These are phyloP conservation scores for Percina caprodes DNA, from an alignment of 2,113 vertebrate genomes.

Conservation along the genomic window DNA sequence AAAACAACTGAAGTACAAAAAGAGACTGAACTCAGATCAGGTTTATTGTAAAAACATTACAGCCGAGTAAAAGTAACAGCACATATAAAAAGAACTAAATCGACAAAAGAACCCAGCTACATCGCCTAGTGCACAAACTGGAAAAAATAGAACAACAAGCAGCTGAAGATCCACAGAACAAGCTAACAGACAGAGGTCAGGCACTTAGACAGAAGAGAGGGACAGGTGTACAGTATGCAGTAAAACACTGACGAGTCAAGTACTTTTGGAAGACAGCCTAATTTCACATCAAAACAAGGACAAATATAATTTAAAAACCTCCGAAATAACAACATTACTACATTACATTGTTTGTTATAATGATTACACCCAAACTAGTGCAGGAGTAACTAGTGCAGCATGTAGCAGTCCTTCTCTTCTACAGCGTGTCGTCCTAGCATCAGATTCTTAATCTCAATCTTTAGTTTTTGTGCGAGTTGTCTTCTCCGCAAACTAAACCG, in stretches of 20 bases:
- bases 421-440: neutral
- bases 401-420: slow-evolving; percentile 16
- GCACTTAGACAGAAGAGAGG: slow-evolving; percentile 72
- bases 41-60: slow-evolving; percentile 82
- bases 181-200: slow-evolving; percentile 57
- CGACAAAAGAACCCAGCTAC: slow-evolving; percentile 49
- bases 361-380: slow-evolving; percentile 45
- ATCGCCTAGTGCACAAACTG: slow-evolving; percentile 41
- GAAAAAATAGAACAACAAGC: slow-evolving; percentile 29
- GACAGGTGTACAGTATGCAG: neutral
- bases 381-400: slow-evolving; percentile 32
- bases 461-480: slow-evolving; percentile 5
- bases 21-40: slow-evolving; percentile 28
- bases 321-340: slow-evolving; percentile 33
- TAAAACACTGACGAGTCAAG: slow-evolving; percentile 15
- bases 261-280: slow-evolving; percentile 57
- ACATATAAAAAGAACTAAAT: slow-evolving; percentile 47
- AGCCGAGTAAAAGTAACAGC: slow-evolving; percentile 58
- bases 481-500: slow-evolving; percentile 18
- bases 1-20: neutral
- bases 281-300: slow-evolving; percentile 28
- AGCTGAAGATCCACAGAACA: slow-evolving; percentile 23
- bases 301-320: slow-evolving; percentile 57
- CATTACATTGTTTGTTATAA: slow-evolving; percentile 31
- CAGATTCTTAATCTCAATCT: slow-evolving; percentile 24